Conservation (phyloP, 1,140 invertebrate genomes). For the Chironomus tepperi region DNA sequence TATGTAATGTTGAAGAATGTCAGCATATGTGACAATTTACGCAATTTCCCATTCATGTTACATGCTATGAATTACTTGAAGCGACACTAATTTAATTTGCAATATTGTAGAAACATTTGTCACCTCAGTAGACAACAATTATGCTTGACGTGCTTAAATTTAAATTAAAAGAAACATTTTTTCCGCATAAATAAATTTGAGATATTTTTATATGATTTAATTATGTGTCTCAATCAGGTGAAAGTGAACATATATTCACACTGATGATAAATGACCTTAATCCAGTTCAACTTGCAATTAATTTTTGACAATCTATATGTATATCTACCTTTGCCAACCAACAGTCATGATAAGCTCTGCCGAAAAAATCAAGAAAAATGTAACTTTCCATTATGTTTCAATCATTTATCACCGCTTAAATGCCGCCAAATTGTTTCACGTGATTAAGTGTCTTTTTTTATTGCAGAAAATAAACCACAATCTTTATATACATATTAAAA, state of each 20-base stretch:
- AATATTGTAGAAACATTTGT: neutral
- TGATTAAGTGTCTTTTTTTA: neutral
- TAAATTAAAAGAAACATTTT: neutral
- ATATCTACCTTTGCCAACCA: neutral
- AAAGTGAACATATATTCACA: neutral
- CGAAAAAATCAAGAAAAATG: neutral
- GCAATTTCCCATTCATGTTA: neutral
- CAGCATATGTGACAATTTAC: slow-evolving; percentile 12
- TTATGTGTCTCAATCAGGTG: neutral
- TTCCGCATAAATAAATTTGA: neutral
- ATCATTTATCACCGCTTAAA: slow-evolving; percentile 5
- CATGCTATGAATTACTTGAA: neutral
- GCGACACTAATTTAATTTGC: neutral
- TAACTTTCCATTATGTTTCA: slow-evolving; percentile 1
- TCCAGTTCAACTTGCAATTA: slow-evolving; percentile 4
- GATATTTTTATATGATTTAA: neutral
- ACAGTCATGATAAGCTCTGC: too few species aligned
- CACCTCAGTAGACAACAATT: neutral
- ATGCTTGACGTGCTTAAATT: neutral
- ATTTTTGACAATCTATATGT: neutral
- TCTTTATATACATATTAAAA: too few species aligned
- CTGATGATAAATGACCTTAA: slow-evolving; percentile 7
- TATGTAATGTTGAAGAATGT: neutral
- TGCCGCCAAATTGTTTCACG: neutral
- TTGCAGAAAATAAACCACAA: neutral